These are phyloP conservation scores for Drosophila elegans DNA, from an alignment of 1,140 invertebrate genomes.

Conservation along the genomic window DNA sequence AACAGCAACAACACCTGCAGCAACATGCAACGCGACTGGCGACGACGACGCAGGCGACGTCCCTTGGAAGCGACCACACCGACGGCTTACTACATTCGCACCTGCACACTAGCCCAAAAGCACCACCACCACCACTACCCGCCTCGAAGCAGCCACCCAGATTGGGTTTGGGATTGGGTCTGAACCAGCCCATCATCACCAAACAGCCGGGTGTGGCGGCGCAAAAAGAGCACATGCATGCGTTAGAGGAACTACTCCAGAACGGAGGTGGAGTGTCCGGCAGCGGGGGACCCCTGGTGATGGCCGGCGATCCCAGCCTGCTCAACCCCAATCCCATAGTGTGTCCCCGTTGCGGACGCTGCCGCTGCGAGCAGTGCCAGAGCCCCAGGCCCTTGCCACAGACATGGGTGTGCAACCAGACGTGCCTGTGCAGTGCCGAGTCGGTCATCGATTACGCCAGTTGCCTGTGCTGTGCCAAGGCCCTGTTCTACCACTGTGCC, in stretches of 20 bases:
- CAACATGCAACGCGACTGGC: constrained; percentile 61
- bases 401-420: constrained; percentile 94
- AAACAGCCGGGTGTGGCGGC: constrained; percentile 86
- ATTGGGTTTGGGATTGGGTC: constrained; percentile 14
- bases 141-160: constrained; percentile 57
- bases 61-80: constrained; percentile 63
- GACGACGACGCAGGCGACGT: constrained; percentile 50
- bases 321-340: constrained; percentile 88
- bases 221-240: constrained; percentile 85
- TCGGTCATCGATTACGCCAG: constrained; percentile 94
- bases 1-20: constrained; percentile 42
- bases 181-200: constrained; percentile 85
- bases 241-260: constrained; percentile 62
- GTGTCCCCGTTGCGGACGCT: constrained; percentile 93
- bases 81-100: constrained; percentile 84
- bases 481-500: constrained; percentile 95
- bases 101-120: constrained; percentile 40
- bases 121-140: constrained; percentile 66
- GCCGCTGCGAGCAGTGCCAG: constrained; percentile 94
- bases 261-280: constrained; percentile 44
- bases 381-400: constrained; percentile 93
- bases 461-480: constrained; percentile 97
- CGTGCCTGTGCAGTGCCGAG: constrained; percentile 94
- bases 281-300: constrained; percentile 58
- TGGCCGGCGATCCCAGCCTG: constrained; percentile 65